phyloP scores from a whole-genome alignment of 2,888 invertebrate genomes.

The Rhingia rostrata region DNA sequence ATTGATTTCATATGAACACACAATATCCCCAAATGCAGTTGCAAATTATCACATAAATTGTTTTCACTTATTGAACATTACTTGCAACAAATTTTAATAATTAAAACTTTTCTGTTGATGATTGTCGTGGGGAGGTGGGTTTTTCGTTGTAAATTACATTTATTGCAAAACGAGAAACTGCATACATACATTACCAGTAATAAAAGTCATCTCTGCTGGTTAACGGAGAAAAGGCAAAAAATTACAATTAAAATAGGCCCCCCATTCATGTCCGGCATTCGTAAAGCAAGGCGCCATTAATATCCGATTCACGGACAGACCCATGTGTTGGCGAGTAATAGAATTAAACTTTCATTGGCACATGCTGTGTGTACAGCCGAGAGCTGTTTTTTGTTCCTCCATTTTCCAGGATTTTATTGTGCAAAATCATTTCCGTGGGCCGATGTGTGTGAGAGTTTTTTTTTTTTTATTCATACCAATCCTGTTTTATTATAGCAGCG shows the following conservation, averaged over 20 bases:
- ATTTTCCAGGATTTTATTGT: neutral
- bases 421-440: neutral
- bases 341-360: neutral
- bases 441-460: neutral
- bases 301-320: neutral
- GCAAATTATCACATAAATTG: neutral
- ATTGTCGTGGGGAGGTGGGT: neutral
- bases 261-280: neutral
- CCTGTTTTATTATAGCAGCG: neutral
- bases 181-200: neutral
- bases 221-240: too few relatives aligned
- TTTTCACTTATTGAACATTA: neutral
- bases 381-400: neutral
- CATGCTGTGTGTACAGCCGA: neutral
- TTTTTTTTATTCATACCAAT: neutral
- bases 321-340: neutral
- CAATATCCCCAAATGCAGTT: neutral
- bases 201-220: neutral
- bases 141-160: too few relatives aligned
- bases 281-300: neutral
- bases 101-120: neutral
- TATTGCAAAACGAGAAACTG: neutral
- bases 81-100: neutral
- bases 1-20: neutral
- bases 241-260: neutral